Conservation (phyloP, 2,797 vertebrate genomes). For the Paramormyrops hopkinsi region DNA sequence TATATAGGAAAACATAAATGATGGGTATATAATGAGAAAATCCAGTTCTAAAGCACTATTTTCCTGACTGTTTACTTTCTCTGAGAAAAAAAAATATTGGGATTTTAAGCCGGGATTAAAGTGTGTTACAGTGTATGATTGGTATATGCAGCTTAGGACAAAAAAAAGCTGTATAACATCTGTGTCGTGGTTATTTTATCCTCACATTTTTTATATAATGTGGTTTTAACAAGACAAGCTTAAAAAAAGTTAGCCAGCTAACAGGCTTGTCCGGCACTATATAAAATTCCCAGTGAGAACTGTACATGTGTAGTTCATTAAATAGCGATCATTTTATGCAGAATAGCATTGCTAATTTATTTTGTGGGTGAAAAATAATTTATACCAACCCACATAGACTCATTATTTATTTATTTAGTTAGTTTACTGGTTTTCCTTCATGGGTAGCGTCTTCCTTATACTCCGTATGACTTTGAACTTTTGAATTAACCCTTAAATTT, state of each 20-base stretch:
- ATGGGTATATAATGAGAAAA: not conserved
- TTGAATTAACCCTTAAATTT: not conserved
- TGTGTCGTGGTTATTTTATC: not conserved
- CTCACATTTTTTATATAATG: not conserved
- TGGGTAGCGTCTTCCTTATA: not conserved
- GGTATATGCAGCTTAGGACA: not conserved
- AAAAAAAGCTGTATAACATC: not conserved
- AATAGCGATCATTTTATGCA: not conserved
- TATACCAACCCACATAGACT: not conserved
- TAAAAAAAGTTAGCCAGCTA: not conserved
- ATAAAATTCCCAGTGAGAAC: not conserved
- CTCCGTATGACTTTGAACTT: not conserved
- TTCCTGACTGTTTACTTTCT: not conserved
- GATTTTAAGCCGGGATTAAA: not conserved
- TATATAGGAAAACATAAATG: not conserved
- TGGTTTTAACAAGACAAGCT: not conserved
- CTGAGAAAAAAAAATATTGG: not conserved
- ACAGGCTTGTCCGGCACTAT: not conserved
- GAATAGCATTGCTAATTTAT: not conserved
- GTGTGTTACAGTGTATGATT: not conserved
- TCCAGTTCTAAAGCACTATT: not conserved
- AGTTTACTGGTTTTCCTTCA: not conserved
- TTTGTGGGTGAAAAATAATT: not conserved
- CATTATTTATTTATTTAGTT: not conserved
- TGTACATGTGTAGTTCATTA: not conserved